A percentile compares a stretch with the other conserved stretches of the same genome.
phyloP scores from a whole-genome alignment of 2,888 invertebrate genomes.

The Eueremaeus valkanovi region DNA sequence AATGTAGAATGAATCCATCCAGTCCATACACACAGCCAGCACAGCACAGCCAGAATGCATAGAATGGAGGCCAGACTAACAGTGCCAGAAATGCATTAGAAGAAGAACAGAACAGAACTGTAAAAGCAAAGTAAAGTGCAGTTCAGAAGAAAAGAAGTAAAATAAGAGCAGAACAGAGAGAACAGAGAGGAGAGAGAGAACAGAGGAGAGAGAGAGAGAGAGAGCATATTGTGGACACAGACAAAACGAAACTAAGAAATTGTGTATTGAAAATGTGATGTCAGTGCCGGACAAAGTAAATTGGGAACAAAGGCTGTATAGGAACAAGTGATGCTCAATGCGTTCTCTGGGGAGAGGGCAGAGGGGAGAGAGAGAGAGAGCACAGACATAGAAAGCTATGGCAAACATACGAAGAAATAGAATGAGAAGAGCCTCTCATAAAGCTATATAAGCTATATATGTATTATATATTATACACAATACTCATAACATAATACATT shows the following conservation, averaged over 20 bases:
- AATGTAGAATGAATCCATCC: too few relatives aligned
- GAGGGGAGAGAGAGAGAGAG: too few relatives aligned
- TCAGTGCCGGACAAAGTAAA: conserved; percentile 18
- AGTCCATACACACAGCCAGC: too few relatives aligned
- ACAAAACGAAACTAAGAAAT: conserved; percentile 7
- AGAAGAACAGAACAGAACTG: not conserved
- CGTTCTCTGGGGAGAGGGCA: conserved; percentile 22
- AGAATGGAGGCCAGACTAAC: not conserved
- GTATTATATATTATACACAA: too few relatives aligned
- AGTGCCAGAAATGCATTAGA: conserved; percentile 21
- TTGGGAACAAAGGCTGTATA: not conserved
- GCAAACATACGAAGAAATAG: conserved; percentile 16
- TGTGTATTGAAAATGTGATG: conserved; percentile 33
- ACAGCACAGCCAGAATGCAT: not conserved
- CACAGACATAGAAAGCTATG: not conserved
- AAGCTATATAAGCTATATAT: conserved; percentile 16
- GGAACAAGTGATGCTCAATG: conserved; percentile 23
- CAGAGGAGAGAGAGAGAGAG: too few relatives aligned
- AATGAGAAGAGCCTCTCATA: conserved; percentile 1
- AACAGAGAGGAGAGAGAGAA: too few relatives aligned
- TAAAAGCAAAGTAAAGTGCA: conserved; percentile 6
- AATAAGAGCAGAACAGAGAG: not conserved
- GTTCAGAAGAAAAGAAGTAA: conserved; percentile 8
- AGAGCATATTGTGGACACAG: conserved; percentile 5
- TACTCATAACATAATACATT: conserved; percentile 29